Evolutionary conservation across 2,888 invertebrate species (phyloP).

Genomic region (Coremacera marginata): DNA sequence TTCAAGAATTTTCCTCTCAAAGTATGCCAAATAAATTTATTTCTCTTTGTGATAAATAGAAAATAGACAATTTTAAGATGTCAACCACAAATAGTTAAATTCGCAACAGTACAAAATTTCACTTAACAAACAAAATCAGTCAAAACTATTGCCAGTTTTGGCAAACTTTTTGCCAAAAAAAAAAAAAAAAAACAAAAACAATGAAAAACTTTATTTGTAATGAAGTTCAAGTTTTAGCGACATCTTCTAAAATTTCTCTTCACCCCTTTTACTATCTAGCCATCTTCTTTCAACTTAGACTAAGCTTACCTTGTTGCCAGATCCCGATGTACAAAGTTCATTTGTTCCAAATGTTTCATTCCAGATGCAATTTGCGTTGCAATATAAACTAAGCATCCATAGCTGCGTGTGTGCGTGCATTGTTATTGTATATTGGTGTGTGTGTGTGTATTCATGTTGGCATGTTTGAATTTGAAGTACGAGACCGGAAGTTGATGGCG

Average conservation of each 20-base stretch:
- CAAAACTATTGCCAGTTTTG: conserved; percentile 17
- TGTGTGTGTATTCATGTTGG: neutral
- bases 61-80: neutral
- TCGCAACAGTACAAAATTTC: conserved; percentile 15
- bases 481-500: conserved; percentile 33
- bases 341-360: conserved; percentile 89
- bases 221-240: conserved; percentile 19
- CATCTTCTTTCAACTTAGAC: neutral
- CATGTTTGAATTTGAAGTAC: neutral
- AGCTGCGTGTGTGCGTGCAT: conserved; percentile 70
- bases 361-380: conserved; percentile 90
- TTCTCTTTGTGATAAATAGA: no score
- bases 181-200: neutral
- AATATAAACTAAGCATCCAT: conserved; percentile 87
- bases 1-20: no score
- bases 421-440: neutral
- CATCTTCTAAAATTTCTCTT: neutral
- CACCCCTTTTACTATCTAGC: neutral
- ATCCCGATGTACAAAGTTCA: conserved; percentile 88
- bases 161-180: neutral
- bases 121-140: neutral
- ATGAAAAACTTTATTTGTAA: neutral
- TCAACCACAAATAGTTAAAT: conserved; percentile 16
- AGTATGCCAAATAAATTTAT: no score
- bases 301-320: conserved; percentile 80